A percentile compares a stretch with the other conserved stretches of the same genome.
Evolutionary conservation across 2,113 vertebrate species (phyloP).

Genomic region (Eupsittula cactorum): DNA sequence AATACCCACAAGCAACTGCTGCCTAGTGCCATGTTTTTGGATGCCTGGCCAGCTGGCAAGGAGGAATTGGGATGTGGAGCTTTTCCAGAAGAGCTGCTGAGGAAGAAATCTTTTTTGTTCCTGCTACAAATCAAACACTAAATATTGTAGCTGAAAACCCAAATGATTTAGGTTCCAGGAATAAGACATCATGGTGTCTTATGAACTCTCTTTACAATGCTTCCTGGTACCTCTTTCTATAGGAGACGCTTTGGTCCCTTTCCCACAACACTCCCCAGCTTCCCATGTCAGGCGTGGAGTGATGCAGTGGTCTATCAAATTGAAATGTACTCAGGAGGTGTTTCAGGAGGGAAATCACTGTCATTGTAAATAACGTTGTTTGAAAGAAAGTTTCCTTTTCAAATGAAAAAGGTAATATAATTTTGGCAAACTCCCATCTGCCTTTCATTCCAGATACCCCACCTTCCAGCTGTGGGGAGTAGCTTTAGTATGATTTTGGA

Average conservation of each 20-base stretch:
- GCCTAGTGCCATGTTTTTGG: slow-evolving; percentile 27
- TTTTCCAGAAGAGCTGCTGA: slow-evolving; percentile 51
- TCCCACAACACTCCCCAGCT: not conserved
- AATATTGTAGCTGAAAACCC: slow-evolving; percentile 49
- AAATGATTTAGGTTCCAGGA: slow-evolving; percentile 30
- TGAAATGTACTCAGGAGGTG: not conserved
- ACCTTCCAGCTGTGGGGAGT: not conserved
- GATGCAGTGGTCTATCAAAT: not conserved
- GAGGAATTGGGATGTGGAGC: slow-evolving; percentile 13
- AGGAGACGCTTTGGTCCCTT: not conserved
- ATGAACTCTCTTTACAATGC: not conserved
- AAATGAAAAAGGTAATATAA: not conserved
- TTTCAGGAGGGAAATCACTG: slow-evolving; percentile 6
- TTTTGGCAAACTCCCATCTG: not conserved
- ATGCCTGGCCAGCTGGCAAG: slow-evolving; percentile 40
- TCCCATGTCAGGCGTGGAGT: not conserved
- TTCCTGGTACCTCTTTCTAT: not conserved
- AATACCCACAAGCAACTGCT: slow-evolving; percentile 36
- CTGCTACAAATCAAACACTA: slow-evolving; percentile 49
- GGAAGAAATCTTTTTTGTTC: not conserved
- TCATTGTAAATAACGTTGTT: not conserved
- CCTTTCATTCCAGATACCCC: not conserved
- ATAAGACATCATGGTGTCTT: not conserved
- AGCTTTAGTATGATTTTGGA: not conserved
- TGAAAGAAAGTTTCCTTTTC: slow-evolving; percentile 34